Evolutionary conservation across 2,888 invertebrate genomes (phyloP), one percentile per base, ranked within the genome.

Genomic region (Drosophila quasianomalipes): DNA sequence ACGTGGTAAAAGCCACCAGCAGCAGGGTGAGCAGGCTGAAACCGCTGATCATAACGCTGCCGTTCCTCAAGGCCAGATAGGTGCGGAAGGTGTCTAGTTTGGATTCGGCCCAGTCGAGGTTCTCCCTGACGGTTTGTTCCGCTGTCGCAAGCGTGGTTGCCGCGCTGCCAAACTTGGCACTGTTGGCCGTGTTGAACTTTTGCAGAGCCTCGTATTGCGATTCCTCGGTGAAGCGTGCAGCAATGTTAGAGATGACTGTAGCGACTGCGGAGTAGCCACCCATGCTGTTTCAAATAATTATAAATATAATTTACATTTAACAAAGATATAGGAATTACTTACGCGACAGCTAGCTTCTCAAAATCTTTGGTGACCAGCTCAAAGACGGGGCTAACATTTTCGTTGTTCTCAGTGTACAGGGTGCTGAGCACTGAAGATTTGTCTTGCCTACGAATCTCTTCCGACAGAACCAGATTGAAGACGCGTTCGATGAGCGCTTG

Each of bases 301-400:
- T 19, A 31, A 35, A 47, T n/a, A 12, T 52, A 12, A 35, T n/a
- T 0, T 9, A 16, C 3, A 30, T 1, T 22, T 14, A 26, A 41
- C 3, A 16, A 22, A 28, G 12, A 5, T 35, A 26, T n/a, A 16
- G n/a, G 19, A 1, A 22, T 3, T 12, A 75, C 93, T 92, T 92
- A 93, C 93, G 93, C 83, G 6, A 39, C 30, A 19, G 82, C 79
- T n/a, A 93, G 64, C 0, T 72, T 58, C 0, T 89, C 81, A 47
- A 69, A 58, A 22, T 92, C 80, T 2, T 58, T 52, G 0, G 85
- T 92, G 6, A 96, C 88, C 65, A 94, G 94, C 0, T 95, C 91
- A 59, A 95, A 93, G 0, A 95, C 95, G 0, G 95, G 81, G 4
- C 94, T 91, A 1, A 95, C 92, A 66, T 96, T 95, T 74, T 93